Percentiles rank a stretch among this genome's conserved stretches.
Conservation (phyloP, 2,113 vertebrate species). For the Dasyprocta punctata region DNA sequence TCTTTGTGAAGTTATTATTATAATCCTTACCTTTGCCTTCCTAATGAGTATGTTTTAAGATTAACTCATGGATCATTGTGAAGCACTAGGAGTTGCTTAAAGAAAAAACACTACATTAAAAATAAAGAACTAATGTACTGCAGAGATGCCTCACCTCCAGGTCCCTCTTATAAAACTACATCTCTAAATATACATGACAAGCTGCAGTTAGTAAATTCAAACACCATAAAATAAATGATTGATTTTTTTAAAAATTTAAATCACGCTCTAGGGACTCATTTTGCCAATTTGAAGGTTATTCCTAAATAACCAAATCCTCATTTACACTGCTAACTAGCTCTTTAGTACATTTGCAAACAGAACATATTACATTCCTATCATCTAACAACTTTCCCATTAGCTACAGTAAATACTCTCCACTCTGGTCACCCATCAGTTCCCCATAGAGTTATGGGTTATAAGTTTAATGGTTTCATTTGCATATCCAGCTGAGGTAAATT, state of each 20-base stretch:
- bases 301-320: conserved; percentile 72
- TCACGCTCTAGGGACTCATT: conserved; percentile 64
- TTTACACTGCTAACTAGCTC: conserved; percentile 75
- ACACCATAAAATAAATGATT: conserved; percentile 69
- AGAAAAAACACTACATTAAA: conserved; percentile 21
- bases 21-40: neutral
- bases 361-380: conserved; percentile 50
- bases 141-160: neutral
- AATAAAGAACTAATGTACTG: neutral
- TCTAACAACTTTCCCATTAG: conserved; percentile 78
- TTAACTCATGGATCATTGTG: neutral
- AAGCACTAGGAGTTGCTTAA: conserved; percentile 12
- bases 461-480: conserved; percentile 79
- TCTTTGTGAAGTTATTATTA: neutral
- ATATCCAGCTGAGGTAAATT: conserved; percentile 80
- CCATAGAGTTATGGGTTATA: conserved; percentile 72
- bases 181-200: conserved; percentile 67
- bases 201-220: conserved; percentile 61
- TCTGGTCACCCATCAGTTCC: conserved; percentile 71
- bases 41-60: neutral
- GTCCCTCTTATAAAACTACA: conserved; percentile 34
- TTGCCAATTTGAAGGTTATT: conserved; percentile 74
- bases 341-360: conserved; percentile 55
- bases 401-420: conserved; percentile 72
- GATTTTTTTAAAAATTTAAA: conserved; percentile 65